Base-by-base conservation (phyloP, 35 echinoderm and acorn worm genomes). In the Heliocidaris tuberculata region DNA sequence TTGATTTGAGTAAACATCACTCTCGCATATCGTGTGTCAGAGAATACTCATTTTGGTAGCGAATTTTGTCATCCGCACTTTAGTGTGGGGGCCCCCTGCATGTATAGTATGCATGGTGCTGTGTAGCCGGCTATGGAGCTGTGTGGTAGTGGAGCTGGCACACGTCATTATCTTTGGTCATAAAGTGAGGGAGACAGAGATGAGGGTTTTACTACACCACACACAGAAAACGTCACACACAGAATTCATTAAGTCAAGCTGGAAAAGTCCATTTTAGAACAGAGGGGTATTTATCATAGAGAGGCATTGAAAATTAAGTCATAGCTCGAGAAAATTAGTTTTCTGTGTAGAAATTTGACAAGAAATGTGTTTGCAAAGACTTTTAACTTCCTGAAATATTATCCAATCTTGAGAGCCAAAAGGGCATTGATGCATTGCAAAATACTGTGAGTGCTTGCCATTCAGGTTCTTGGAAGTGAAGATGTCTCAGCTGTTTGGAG, bases 181-280 rank as follows among this genome's bases (percentile, higher is more conserved):
- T 48, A 17, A 32, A 47, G 87, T 89, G 27, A 24, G 65, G 87
- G 29, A 89, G 47, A 88, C 17, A 89, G 87, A 32, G 47, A 89
- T 89, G 87, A 89, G 87, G 32, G 87, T 16, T 32, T 16, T 13
- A 30, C 31, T 48, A 42, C 70, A n/a, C n/a, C n/a, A n/a, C n/a
- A n/a, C n/a, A 85, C 70, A 85, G 15, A 85, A 16, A 85, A 16
- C 31, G 31, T 47, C 87, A 89, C 29, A 47, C 87, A 89, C 32
- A 89, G 87, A 89, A 89, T 48, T 89, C 87, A 89, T 89, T 89
- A 89, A 47, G 5, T 48, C 87, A 31, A 30, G 29, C 87, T 15
- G 87, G 87, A 27, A 89, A 1, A 89, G 16, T 89, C 87, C 87
- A 89, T 89, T 89, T 16, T 12, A 32, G 29, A 35, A 89, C 31